Conservation (phyloP, 2,797 vertebrate species). For the Pseudopleuronectes americanus region DNA sequence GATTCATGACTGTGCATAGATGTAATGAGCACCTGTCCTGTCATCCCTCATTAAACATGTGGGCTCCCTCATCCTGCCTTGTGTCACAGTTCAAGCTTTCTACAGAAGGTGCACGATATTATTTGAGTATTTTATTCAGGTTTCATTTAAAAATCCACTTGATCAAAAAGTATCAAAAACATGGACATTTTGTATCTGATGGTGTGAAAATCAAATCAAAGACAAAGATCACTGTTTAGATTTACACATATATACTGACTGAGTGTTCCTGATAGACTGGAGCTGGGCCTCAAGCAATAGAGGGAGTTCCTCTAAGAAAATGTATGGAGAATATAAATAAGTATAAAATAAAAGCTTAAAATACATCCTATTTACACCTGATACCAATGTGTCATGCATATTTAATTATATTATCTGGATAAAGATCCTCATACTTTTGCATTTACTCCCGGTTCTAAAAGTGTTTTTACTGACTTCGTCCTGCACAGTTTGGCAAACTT, state of each 20-base stretch:
- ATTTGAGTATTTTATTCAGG: background rate
- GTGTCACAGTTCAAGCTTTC: constrained; percentile 15
- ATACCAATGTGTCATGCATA: too few relatives aligned
- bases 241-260: background rate
- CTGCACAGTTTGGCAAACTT: too few relatives aligned
- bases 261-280: background rate
- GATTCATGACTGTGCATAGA: constrained; percentile 26
- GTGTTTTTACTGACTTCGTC: too few relatives aligned
- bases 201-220: background rate
- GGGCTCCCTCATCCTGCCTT: constrained; percentile 7
- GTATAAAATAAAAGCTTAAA: too few relatives aligned
- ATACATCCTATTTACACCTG: too few relatives aligned
- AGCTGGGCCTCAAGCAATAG: background rate
- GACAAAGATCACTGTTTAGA: too few relatives aligned
- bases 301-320: too few relatives aligned
- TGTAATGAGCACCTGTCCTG: constrained; percentile 19
- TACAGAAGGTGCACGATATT: background rate
- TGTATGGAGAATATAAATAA: too few relatives aligned
- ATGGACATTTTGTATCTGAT: background rate
- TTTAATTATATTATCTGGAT: background rate
- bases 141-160: too few relatives aligned
- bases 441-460: too few relatives aligned
- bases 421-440: background rate
- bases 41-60: constrained; percentile 48
- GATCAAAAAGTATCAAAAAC: too few relatives aligned